Base-by-base conservation (phyloP, 2,113 vertebrate genomes). In the Spheniscus mendiculus region DNA sequence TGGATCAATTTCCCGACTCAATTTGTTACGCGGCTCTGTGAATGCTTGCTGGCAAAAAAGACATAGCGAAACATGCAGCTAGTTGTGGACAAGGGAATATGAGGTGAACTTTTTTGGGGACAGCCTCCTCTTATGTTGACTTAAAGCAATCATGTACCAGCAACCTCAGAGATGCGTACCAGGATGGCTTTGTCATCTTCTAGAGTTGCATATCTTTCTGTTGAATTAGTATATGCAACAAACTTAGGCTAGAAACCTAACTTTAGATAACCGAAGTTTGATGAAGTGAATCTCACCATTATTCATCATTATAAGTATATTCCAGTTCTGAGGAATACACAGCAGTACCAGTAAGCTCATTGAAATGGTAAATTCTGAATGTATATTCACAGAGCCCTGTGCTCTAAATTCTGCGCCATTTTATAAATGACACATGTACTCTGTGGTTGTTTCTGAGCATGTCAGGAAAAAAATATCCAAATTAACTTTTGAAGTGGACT, bases 401-500 rank as follows among this genome's bases (percentile, higher is more conserved):
- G 49, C 30, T 78, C 30, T 45, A 66, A 73, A 52, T 40, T 67
- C 67, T 87, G 44, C 6, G 3, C 36, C 49, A 16, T 91, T 89
- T 38, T 55, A 70, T 69, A 72, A 72, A 84, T 40, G 29, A 42
- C 25, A n/a, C 11, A 6, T 5, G 6, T 45, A 65, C 38, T 90
- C 42, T 69, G 15, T 32, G 29, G 23, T 85, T 58, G 36, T 49
- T 90, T 73, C 2, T 3, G 55, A 70, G n/a, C 50, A 84, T 14
- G 42, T 77, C 6, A 36, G 70, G 74, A 69, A 90, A 93, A 93
- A 94, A 93, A 82, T 65, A 90, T 16, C 53, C 90, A 94, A 91
- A 88, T 91, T 81, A 93, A 95, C 90, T 93, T 97, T 49, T 90
- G 78, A 94, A 95, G 71, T 86, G 45, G 74, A 92, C 55, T 80